These are phyloP conservation scores for Ormyrus labotus DNA, from an alignment of 2,888 invertebrate genomes.

Conservation along the genomic window DNA sequence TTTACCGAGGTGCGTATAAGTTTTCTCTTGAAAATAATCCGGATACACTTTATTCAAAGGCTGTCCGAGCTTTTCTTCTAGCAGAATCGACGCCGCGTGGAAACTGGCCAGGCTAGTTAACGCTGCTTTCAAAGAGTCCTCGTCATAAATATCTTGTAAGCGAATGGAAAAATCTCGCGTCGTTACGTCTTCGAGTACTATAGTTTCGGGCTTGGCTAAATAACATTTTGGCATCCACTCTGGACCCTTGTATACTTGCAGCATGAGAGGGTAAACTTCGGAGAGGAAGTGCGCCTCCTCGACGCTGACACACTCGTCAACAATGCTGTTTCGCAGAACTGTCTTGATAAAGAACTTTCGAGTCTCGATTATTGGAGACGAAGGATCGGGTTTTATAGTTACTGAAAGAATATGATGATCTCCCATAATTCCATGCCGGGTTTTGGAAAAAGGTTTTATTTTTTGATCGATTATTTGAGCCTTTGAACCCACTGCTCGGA, in stretches of 20 bases:
- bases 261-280: slow-evolving; percentile 13
- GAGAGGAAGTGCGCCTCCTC: slow-evolving; percentile 40
- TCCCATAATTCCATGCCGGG: slow-evolving; percentile 42
- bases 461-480: neutral
- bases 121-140: neutral
- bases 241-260: neutral
- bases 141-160: neutral
- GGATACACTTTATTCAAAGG: neutral
- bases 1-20: slow-evolving; percentile 34
- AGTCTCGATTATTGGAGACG: neutral
- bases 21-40: slow-evolving; percentile 34
- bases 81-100: slow-evolving; percentile 37
- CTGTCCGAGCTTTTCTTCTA: slow-evolving; percentile 2
- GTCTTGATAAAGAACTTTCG: slow-evolving; percentile 42
- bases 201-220: slow-evolving; percentile 1
- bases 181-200: slow-evolving; percentile 39
- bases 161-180: slow-evolving; percentile 23
- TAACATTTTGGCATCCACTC: slow-evolving; percentile 29
- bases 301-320: slow-evolving; percentile 11
- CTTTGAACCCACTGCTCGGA: neutral
- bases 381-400: neutral
- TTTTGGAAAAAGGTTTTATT: slow-evolving; percentile 11
- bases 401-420: slow-evolving; percentile 15
- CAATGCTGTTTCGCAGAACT: neutral
- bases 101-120: slow-evolving; percentile 33